phyloP scores from a whole-genome alignment of 2,113 vertebrate genomes.

The Merops nubicus region DNA sequence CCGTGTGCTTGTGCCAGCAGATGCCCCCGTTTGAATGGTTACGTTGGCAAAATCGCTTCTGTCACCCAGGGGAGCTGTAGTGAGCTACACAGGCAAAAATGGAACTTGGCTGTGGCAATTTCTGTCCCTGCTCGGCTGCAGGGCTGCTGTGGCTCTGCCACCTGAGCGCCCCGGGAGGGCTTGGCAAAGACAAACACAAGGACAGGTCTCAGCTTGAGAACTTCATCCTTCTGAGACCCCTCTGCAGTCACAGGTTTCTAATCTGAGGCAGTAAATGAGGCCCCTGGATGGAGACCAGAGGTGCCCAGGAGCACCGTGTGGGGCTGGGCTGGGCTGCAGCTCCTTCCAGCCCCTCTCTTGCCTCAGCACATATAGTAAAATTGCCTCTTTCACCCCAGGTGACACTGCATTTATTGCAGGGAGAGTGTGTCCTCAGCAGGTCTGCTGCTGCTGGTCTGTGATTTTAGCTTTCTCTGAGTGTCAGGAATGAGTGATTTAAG shows the following conservation, averaged over 20 bases:
- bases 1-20: background rate
- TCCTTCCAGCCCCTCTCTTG: background rate
- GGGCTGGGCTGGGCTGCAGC: background rate
- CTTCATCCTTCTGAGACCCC: background rate
- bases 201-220: background rate
- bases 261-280: background rate
- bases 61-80: background rate
- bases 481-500: background rate
- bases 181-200: background rate
- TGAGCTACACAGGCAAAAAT: background rate
- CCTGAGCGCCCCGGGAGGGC: background rate
- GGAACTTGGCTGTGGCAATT: background rate
- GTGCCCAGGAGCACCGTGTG: accelerated
- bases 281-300: background rate
- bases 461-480: background rate
- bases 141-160: background rate
- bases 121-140: background rate
- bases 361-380: too few species aligned
- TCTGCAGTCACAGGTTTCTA: background rate
- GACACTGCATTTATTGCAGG: background rate
- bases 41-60: background rate
- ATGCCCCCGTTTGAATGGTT: background rate
- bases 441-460: background rate
- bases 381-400: background rate
- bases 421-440: background rate